Conservation (phyloP, 2,888 invertebrate genomes). For the Diploptera punctata region DNA sequence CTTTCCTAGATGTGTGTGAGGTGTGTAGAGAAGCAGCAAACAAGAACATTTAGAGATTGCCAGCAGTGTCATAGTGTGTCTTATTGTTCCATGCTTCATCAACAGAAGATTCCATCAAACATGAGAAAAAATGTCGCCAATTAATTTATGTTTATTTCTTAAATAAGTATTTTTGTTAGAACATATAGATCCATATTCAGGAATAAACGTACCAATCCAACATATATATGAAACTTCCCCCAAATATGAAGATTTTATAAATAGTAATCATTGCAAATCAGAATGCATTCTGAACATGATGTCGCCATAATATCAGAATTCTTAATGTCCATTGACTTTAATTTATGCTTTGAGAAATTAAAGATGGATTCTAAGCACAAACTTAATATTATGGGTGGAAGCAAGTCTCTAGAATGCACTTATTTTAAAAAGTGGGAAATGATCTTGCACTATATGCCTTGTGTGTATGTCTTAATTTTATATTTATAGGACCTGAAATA, state of each 20-base stretch:
- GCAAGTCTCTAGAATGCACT: neutral
- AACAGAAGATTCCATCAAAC: neutral
- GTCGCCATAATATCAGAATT: neutral
- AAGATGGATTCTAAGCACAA: neutral
- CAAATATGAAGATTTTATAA: neutral
- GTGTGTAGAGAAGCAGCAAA: neutral
- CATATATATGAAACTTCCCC: neutral
- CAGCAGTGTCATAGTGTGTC: neutral
- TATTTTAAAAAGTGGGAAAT: neutral
- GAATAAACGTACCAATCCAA: neutral
- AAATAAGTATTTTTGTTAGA: neutral
- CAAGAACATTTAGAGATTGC: neutral
- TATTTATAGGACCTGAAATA: constrained; percentile 2
- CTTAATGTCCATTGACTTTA: constrained; percentile 19
- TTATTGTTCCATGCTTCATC: neutral
- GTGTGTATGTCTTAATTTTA: neutral
- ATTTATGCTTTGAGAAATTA: neutral
- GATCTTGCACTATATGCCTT: constrained; percentile 1
- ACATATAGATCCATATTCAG: neutral
- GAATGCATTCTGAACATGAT: too few relatives aligned
- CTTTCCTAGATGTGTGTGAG: neutral
- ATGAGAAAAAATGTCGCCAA: neutral
- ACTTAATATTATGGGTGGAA: neutral
- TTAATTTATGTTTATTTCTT: constrained; percentile 3
- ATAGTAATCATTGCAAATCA: neutral